Conservation (phyloP, 2,888 invertebrate genomes). For the Eupithecia subfuscata region DNA sequence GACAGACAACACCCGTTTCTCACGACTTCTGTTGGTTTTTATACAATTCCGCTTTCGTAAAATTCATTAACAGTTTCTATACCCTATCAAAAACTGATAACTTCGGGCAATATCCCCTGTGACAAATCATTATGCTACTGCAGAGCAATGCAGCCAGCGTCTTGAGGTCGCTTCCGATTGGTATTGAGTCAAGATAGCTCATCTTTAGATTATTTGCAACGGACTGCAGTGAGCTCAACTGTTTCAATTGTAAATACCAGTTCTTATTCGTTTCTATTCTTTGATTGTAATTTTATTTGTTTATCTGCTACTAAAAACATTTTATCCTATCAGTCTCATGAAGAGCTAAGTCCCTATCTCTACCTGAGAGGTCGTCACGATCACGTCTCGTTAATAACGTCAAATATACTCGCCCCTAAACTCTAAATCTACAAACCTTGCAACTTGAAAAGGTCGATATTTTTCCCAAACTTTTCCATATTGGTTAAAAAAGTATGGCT, state of each 20-base stretch:
- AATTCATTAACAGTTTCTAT: conserved; percentile 36
- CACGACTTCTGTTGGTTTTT: conserved; percentile 70
- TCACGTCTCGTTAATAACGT: no score
- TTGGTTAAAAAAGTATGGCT: neutral
- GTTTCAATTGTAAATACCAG: neutral
- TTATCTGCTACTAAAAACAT: neutral
- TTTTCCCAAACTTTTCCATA: neutral
- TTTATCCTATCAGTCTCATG: neutral
- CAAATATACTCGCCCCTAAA: neutral
- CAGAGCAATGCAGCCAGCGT: neutral
- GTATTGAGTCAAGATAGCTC: neutral
- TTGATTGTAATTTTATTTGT: neutral
- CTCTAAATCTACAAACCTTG: neutral
- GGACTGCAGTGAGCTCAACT: neutral
- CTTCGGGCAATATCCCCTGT: neutral
- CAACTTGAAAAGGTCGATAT: neutral
- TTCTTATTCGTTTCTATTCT: neutral
- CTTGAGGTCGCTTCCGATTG: neutral
- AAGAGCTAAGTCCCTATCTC: neutral
- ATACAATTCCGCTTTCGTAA: conserved; percentile 68
- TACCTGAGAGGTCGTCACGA: no score
- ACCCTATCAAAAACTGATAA: conserved; percentile 46
- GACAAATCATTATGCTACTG: neutral
- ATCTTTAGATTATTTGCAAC: neutral
- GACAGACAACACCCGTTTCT: conserved; percentile 69